These are phyloP conservation scores for Austrofundulus limnaeus DNA, from an alignment of 2,113 vertebrate species.

Conservation along the genomic window DNA sequence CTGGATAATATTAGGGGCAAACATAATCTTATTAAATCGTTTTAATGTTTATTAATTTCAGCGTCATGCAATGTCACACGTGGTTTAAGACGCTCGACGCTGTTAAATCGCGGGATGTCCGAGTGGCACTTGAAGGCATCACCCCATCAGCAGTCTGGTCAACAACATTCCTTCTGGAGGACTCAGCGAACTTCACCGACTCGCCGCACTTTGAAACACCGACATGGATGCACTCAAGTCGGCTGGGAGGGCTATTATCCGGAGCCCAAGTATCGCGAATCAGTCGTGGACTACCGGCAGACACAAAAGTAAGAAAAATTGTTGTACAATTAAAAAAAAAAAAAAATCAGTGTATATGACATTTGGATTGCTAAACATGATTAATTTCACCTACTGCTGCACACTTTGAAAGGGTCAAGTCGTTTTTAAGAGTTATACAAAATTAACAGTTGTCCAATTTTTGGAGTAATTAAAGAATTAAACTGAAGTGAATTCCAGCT, in stretches of 20 bases:
- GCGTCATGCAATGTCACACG: constrained; percentile 1
- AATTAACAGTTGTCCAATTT: no score
- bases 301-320: constrained; percentile 83
- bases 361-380: not conserved
- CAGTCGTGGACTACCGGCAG: constrained; percentile 81
- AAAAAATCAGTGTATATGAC: not conserved
- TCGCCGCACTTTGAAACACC: not conserved
- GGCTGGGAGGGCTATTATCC: constrained; percentile 85
- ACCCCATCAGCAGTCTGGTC: constrained; percentile 46
- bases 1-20: not conserved
- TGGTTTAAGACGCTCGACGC: not conserved
- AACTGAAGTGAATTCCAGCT: not conserved
- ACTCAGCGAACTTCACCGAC: constrained; percentile 18
- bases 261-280: constrained; percentile 85
- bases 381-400: no score
- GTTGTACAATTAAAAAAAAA: not conserved
- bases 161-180: constrained; percentile 21
- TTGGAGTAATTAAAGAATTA: no score
- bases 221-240: constrained; percentile 86
- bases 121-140: constrained; percentile 49
- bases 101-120: constrained; percentile 24
- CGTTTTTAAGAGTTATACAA: no score
- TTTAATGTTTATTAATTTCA: not conserved
- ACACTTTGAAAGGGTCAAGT: no score
- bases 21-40: not conserved